Evolutionary conservation across 2,113 vertebrate species (phyloP).

Genomic region (Vulpes lagopus): DNA sequence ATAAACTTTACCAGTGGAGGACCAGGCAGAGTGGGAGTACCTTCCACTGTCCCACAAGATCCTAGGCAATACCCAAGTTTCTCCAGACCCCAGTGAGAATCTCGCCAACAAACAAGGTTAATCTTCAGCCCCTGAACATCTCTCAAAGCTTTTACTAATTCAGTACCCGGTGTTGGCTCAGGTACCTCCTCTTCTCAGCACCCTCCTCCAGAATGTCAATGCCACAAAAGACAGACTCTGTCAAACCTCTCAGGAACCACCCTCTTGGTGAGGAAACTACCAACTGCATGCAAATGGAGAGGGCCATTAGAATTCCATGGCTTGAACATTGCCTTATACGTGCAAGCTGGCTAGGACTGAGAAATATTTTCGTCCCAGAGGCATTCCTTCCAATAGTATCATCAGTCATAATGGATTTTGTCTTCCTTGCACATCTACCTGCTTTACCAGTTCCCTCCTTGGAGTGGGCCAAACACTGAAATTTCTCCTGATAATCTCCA

Average conservation of each 20-base stretch:
- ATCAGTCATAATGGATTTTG: background rate
- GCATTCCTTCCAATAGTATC: background rate
- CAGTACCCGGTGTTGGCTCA: background rate
- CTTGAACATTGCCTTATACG: background rate
- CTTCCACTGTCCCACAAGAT: background rate
- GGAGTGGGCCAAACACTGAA: background rate
- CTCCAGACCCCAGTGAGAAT: background rate
- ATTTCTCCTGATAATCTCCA: background rate
- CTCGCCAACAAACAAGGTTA: background rate
- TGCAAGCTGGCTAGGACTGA: background rate
- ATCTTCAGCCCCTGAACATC: background rate
- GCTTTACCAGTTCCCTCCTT: background rate
- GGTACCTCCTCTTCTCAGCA: background rate
- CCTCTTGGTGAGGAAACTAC: background rate
- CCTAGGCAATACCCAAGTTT: background rate
- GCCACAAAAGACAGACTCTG: background rate
- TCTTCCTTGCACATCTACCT: conserved; percentile 20
- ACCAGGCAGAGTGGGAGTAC: background rate
- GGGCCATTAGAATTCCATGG: background rate
- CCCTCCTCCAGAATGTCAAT: background rate
- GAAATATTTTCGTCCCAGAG: background rate
- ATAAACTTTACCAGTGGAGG: background rate
- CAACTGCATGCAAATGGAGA: background rate
- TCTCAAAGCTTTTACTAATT: background rate
- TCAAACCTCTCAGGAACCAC: background rate